A percentile compares a stretch with the other conserved stretches of the same genome.
These are phyloP conservation scores for Brachypodius melanocephalos DNA, from an alignment of 2,113 vertebrate species.

Conservation along the genomic window DNA sequence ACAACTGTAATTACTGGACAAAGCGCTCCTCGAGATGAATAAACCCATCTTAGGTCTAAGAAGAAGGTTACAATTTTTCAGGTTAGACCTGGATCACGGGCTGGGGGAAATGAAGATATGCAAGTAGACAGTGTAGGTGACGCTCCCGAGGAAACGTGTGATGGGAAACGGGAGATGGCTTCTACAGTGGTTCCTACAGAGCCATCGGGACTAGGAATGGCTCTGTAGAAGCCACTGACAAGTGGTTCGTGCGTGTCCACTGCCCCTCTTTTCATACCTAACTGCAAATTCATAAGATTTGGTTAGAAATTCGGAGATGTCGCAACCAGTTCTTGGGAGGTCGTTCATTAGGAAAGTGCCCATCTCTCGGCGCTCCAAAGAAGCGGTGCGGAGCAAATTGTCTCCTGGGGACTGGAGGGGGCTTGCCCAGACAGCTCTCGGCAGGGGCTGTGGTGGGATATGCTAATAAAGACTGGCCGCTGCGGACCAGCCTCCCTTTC, in stretches of 20 bases:
- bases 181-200: too few relatives aligned
- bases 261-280: background rate
- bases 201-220: background rate
- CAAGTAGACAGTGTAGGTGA: background rate
- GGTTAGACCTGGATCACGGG: background rate
- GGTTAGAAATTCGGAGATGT: background rate
- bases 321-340: background rate
- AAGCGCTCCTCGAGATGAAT: background rate
- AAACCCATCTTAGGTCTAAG: background rate
- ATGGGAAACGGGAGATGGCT: background rate
- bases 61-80: background rate
- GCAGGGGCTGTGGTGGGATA: conserved; percentile 79
- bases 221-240: background rate
- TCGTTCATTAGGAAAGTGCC: background rate
- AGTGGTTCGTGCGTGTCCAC: accelerated
- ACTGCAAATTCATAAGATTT: background rate
- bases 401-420: conserved; percentile 44
- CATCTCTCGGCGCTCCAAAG: conserved; percentile 18
- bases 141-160: background rate
- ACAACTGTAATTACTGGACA: background rate
- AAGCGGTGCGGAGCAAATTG: conserved; percentile 41
- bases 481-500: conserved; percentile 79
- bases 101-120: background rate
- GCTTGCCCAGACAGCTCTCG: conserved; percentile 64
- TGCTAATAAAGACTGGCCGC: conserved; percentile 87